These are phyloP conservation scores for Zingel zingel DNA, from an alignment of 2,113 vertebrate genomes.

Conservation along the genomic window DNA sequence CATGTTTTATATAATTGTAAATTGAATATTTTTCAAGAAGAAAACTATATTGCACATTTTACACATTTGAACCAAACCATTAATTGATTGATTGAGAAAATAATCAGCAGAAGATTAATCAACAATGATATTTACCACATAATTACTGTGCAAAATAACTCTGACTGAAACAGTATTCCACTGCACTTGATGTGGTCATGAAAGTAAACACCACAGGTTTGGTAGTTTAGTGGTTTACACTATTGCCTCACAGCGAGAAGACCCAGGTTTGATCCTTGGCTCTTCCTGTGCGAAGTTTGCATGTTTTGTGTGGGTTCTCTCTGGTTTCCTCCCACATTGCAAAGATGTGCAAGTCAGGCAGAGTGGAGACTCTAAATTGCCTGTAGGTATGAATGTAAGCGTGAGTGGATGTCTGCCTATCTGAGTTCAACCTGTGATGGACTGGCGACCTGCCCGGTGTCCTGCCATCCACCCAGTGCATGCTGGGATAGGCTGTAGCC, in stretches of 20 bases:
- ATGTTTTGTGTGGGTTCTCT: constrained; percentile 67
- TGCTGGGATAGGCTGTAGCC: constrained; percentile 69
- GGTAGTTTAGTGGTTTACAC: constrained; percentile 40
- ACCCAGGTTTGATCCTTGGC: constrained; percentile 65
- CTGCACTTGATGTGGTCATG: constrained; percentile 1
- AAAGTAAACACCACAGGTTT: constrained; percentile 8
- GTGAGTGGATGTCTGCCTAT: constrained; percentile 65
- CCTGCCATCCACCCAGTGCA: constrained; percentile 62
- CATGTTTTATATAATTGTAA: not conserved
- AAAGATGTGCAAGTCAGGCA: constrained; percentile 49
- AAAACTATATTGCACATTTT: not conserved
- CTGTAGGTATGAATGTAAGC: constrained; percentile 54
- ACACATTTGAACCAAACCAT: not conserved
- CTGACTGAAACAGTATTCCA: not conserved
- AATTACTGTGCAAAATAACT: not conserved
- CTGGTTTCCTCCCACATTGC: constrained; percentile 60
- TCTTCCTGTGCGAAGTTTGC: constrained; percentile 43
- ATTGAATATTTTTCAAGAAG: not conserved
- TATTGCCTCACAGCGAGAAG: constrained; percentile 31
- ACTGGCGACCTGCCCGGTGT: constrained; percentile 64
- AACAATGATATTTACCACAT: not conserved
- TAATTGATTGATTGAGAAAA: not conserved
- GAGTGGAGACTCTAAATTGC: constrained; percentile 69
- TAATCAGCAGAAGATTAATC: not conserved
- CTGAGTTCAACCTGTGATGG: constrained; percentile 60